Evolutionary conservation across 1,140 invertebrate species (phyloP).

Genomic region (Orchestia grillus): DNA sequence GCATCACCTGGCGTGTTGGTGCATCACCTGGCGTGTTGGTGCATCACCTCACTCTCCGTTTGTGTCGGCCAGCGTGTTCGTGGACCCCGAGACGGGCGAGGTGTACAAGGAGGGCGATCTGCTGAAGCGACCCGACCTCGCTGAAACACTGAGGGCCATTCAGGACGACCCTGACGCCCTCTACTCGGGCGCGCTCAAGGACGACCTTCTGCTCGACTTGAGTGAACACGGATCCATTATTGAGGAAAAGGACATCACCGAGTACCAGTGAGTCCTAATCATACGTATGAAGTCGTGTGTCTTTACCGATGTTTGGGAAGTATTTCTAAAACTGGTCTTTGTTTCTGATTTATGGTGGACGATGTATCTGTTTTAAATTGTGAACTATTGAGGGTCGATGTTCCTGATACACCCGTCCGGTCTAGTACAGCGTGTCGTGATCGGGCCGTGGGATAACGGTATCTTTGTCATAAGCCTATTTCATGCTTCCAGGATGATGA

Average conservation of each 20-base stretch:
- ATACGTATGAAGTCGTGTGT: background rate
- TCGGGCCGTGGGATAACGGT: too few relatives aligned
- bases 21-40: too few relatives aligned
- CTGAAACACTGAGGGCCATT: constrained; percentile 71
- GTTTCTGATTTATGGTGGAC: background rate
- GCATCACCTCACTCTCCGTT: background rate
- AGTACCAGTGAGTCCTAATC: constrained; percentile 68
- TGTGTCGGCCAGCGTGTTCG: constrained; percentile 69
- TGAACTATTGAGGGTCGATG: background rate
- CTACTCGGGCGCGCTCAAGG: constrained; percentile 63
- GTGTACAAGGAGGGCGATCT: constrained; percentile 73
- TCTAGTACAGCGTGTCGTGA: too few relatives aligned
- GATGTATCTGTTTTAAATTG: background rate
- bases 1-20: too few relatives aligned
- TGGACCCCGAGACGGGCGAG: constrained; percentile 71
- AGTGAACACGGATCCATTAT: constrained; percentile 70
- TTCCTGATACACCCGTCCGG: too few relatives aligned
- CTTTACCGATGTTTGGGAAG: background rate
- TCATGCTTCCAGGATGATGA: too few relatives aligned
- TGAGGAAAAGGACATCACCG: constrained; percentile 69
- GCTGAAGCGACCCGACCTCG: constrained; percentile 71
- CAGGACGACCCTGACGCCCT: constrained; percentile 69
- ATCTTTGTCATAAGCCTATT: too few relatives aligned
- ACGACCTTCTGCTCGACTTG: constrained; percentile 68
- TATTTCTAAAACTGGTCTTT: background rate